phyloP scores from a whole-genome alignment of 2,888 invertebrate genomes.

The Standfussiana lucernea region DNA sequence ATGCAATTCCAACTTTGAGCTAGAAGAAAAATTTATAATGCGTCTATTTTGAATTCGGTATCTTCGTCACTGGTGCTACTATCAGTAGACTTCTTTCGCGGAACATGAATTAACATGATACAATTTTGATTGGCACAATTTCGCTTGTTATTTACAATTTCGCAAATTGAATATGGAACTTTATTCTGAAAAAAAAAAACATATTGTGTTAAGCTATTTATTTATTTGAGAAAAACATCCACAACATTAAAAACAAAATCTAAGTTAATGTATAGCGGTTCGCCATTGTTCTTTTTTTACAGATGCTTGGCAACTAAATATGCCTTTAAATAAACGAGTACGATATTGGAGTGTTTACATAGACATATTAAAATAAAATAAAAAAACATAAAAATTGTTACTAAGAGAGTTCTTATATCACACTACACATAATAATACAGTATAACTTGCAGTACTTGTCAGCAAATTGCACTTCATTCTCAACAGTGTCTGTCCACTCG shows the following conservation, averaged over 20 bases:
- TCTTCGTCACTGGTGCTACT: too few species aligned
- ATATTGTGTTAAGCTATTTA: not conserved
- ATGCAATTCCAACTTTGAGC: not conserved
- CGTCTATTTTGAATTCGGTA: not conserved
- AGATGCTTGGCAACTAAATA: not conserved
- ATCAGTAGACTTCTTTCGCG: not conserved
- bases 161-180: not conserved
- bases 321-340: not conserved
- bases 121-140: not conserved
- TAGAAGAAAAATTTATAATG: not conserved
- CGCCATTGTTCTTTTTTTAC: not conserved
- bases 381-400: conserved; percentile 11
- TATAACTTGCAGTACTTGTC: conserved; percentile 40
- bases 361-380: conserved; percentile 5
- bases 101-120: too few species aligned
- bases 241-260: not conserved
- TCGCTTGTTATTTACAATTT: not conserved
- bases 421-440: conserved; percentile 36
- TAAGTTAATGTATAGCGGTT: not conserved
- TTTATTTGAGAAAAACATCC: not conserved
- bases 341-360: conserved; percentile 1
- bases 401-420: conserved; percentile 19
- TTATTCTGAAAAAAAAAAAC: not conserved
- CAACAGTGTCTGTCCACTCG: conserved; percentile 54
- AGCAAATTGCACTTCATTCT: conserved; percentile 54